phyloP scores from a whole-genome alignment of 1,140 invertebrate genomes.

The Drosophila ohnishii region DNA sequence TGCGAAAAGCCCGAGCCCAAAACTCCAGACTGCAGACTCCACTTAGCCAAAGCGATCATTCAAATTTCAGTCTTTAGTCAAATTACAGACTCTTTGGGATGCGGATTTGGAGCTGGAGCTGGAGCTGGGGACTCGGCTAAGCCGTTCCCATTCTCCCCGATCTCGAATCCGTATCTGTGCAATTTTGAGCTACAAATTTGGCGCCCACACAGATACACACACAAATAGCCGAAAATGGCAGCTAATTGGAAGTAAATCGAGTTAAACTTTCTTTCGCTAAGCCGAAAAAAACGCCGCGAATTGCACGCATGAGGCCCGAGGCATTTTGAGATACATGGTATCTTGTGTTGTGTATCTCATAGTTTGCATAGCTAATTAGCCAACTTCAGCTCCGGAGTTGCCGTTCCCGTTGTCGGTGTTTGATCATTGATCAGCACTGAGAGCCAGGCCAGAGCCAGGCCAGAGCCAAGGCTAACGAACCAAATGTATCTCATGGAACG shows the following conservation, averaged over 20 bases:
- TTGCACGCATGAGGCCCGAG: slow-evolving; percentile 70
- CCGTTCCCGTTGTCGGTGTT: slow-evolving; percentile 53
- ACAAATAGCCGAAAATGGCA: slow-evolving; percentile 68
- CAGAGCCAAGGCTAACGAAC: slow-evolving; percentile 64
- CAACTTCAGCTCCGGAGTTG: slow-evolving; percentile 35
- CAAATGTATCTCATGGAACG: slow-evolving; percentile 74
- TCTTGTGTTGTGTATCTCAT: slow-evolving; percentile 76
- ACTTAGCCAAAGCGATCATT: slow-evolving; percentile 57
- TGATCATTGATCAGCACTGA: slow-evolving; percentile 67
- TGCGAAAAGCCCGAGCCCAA: slow-evolving; percentile 1
- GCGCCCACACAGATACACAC: slow-evolving; percentile 64
- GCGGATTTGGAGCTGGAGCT: slow-evolving; percentile 4
- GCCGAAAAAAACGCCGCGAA: slow-evolving; percentile 40
- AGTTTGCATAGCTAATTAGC: slow-evolving; percentile 81
- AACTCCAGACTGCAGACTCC: slow-evolving; percentile 32
- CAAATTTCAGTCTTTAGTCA: slow-evolving; percentile 73
- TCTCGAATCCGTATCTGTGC: slow-evolving; percentile 51
- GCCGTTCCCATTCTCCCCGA: slow-evolving; percentile 10
- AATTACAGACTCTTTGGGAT: slow-evolving; percentile 66
- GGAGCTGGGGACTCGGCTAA: slow-evolving; percentile 11
- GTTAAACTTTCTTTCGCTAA: slow-evolving; percentile 71
- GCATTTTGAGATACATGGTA: slow-evolving; percentile 74
- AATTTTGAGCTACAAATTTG: slow-evolving; percentile 68
- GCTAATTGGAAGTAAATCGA: slow-evolving; percentile 77
- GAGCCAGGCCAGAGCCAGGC: slow-evolving; percentile 33